Evolutionary conservation across 1,140 invertebrate genomes (phyloP), one percentile per base, ranked within the genome.

Genomic region (Scaptomyza montana): DNA sequence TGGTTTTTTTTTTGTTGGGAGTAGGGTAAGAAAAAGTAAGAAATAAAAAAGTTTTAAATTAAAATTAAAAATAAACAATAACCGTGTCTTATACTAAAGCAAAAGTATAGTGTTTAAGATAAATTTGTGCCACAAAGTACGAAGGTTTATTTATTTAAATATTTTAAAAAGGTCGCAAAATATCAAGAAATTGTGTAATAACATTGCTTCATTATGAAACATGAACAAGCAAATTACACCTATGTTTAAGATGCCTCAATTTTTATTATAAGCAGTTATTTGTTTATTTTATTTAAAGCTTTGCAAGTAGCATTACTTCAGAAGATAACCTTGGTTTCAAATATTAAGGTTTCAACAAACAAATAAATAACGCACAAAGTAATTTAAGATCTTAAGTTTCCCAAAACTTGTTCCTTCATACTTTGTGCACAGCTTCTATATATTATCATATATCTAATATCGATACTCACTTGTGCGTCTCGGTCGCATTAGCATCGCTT

Each of bases 381-480:
- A 0, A 30, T 13, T 13, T 2, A 28, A 49, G 30, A 28, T 67
- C 64, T 66, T 28, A 12, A 1, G 10, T 47, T 51, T 19, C 54
- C 30, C 9, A 65, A n/a, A 61, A 75, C 53, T 39, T 9, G 64
- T 67, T 63, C 25, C 75, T 68, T 9, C 49, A 62, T 84, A 73
- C 67, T 56, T 82, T 78, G 82, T 87, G 81, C 82, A 72, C 59
- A 59, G 19, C 59, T 16, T 57, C 62, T 46, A 57, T 50, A 74
- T 55, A 62, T 46, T 72, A 49, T 43, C 33, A 57, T 28, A 76
- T 50, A 59, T 21, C 65, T 9, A 30, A n/a, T 13, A 19, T 56
- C 49, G 45, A 74, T 68, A 91, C 90, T 91, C 63, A 91, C 90
- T 91, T 91, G 90, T 91, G 89, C 90, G 90, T 79, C 90, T 76